phyloP scores from a whole-genome alignment of 2,888 invertebrate species.

The Diarsia rubi region DNA sequence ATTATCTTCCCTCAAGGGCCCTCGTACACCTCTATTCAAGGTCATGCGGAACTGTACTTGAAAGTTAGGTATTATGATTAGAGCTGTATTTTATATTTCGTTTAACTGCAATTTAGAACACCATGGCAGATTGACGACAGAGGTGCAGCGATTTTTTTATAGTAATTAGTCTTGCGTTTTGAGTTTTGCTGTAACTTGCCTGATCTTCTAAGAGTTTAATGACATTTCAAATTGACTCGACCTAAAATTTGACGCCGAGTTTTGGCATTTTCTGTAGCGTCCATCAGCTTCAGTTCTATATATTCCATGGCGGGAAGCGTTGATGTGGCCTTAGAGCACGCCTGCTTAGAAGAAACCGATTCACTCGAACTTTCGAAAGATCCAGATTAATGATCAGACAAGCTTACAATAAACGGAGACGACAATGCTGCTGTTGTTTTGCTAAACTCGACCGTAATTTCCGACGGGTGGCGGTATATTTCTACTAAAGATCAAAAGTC shows the following conservation, averaged over 20 bases:
- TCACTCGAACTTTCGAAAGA: too few relatives aligned
- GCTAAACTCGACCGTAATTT: background rate
- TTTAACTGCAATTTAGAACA: background rate
- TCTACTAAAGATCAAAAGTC: background rate
- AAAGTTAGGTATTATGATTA: slow-evolving; percentile 11
- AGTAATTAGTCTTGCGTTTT: too few relatives aligned
- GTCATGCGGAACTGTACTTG: slow-evolving; percentile 40
- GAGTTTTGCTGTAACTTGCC: too few relatives aligned
- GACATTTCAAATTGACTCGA: too few relatives aligned
- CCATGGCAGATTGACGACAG: background rate
- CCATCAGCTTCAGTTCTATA: too few relatives aligned
- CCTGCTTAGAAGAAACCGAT: too few relatives aligned
- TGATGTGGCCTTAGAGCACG: too few relatives aligned
- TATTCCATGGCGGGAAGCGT: too few relatives aligned
- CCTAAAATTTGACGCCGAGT: too few relatives aligned
- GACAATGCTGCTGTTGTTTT: background rate
- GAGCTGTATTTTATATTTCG: background rate
- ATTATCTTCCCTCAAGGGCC: slow-evolving; percentile 47
- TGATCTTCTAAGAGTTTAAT: too few relatives aligned
- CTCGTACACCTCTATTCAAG: slow-evolving; percentile 45
- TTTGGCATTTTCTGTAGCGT: too few relatives aligned
- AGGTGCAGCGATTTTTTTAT: background rate
- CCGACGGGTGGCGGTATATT: background rate
- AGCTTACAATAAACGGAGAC: background rate
- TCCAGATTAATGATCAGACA: too few relatives aligned